Evolutionary conservation across 2,113 vertebrate species (phyloP).

Genomic region (Osmerus mordax): DNA sequence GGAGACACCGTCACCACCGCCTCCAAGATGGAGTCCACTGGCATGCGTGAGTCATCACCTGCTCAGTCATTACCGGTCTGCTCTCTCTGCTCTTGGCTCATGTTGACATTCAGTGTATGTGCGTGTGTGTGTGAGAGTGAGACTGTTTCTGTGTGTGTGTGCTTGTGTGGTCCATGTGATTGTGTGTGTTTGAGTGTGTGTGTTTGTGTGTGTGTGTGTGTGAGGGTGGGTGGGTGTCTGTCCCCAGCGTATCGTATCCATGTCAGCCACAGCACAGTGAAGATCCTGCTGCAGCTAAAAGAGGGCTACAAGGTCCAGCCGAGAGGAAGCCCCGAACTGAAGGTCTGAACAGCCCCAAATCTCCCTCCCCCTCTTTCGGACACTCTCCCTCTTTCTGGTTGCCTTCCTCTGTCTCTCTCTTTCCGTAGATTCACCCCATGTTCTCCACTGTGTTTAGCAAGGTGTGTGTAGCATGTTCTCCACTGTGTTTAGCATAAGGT

Average conservation of each 20-base stretch:
- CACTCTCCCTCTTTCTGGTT: conserved; percentile 3
- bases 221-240: too few relatives aligned
- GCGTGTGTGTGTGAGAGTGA: background rate
- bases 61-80: background rate
- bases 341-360: conserved; percentile 37
- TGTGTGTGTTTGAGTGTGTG: background rate
- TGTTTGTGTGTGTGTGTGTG: background rate
- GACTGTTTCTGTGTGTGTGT: background rate
- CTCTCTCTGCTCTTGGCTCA: background rate
- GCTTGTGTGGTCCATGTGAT: background rate
- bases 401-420: conserved; percentile 29
- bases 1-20: conserved; percentile 78
- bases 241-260: conserved; percentile 60
- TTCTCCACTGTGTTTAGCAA: too few relatives aligned
- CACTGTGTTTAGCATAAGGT: too few relatives aligned
- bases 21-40: conserved; percentile 63
- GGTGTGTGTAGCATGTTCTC: too few relatives aligned
- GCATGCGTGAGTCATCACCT: conserved; percentile 46
- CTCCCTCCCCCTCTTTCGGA: too few relatives aligned
- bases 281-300: conserved; percentile 51
- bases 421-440: too few relatives aligned
- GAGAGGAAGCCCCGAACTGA: conserved; percentile 46
- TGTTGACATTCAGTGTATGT: background rate
- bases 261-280: conserved; percentile 49
- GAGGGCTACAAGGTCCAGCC: conserved; percentile 54